These are phyloP conservation scores for Melanotaenia nigrans DNA, from an alignment of 2,797 vertebrate species.

Conservation along the genomic window DNA sequence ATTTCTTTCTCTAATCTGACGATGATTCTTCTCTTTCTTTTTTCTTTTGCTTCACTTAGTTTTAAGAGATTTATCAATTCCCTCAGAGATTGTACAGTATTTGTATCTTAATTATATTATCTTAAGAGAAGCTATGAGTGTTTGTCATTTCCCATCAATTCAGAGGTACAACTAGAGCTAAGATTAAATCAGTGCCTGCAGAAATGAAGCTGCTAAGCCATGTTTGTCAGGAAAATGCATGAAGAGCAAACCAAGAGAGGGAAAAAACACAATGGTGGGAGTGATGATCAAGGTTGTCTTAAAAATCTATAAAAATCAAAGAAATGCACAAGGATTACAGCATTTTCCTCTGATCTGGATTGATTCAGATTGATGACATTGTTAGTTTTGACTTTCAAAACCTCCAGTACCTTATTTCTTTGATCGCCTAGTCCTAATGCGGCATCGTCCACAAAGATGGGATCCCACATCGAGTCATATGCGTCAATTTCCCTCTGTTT, in stretches of 20 bases:
- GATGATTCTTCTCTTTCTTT: slow-evolving; percentile 37
- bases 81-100: slow-evolving; percentile 44
- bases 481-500: slow-evolving; percentile 91
- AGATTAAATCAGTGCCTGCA: slow-evolving; percentile 64
- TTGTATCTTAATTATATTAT: slow-evolving; percentile 47
- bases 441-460: slow-evolving; percentile 89
- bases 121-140: slow-evolving; percentile 46
- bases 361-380: slow-evolving; percentile 86
- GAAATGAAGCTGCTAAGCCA: slow-evolving; percentile 76
- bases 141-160: slow-evolving; percentile 63
- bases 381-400: slow-evolving; percentile 84
- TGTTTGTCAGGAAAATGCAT: slow-evolving; percentile 84
- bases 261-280: slow-evolving; percentile 85
- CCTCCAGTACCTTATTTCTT: slow-evolving; percentile 89
- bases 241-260: slow-evolving; percentile 85
- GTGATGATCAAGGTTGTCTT: slow-evolving; percentile 85
- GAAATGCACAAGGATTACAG: slow-evolving; percentile 83
- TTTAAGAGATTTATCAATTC: slow-evolving; percentile 61
- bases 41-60: slow-evolving; percentile 52
- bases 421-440: slow-evolving; percentile 90
- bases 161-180: slow-evolving; percentile 49
- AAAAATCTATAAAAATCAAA: slow-evolving; percentile 82
- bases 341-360: slow-evolving; percentile 83
- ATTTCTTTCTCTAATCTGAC: slow-evolving; percentile 54
- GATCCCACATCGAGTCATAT: slow-evolving; percentile 90